phyloP scores from a whole-genome alignment of 2,888 invertebrate species.

The Euzetes globulus region DNA sequence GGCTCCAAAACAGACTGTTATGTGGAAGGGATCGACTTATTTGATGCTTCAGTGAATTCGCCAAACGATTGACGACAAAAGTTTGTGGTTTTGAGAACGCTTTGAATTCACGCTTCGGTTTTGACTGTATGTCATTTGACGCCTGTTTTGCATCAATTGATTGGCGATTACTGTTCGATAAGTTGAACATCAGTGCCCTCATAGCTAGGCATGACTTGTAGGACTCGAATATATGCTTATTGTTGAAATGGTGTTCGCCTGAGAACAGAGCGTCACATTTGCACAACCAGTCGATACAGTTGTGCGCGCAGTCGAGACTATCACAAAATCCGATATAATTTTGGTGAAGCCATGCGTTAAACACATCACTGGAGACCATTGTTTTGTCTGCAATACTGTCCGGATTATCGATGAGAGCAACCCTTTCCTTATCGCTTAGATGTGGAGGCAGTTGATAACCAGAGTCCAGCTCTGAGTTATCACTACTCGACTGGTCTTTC shows the following conservation, averaged over 20 bases:
- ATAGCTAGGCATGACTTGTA: conserved; percentile 14
- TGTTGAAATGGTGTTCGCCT: neutral
- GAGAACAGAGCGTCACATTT: conserved; percentile 3
- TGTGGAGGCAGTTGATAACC: neutral
- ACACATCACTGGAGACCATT: conserved; percentile 17
- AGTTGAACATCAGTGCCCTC: conserved; percentile 14
- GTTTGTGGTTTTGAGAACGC: conserved; percentile 2
- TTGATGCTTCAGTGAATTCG: neutral
- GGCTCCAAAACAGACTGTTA: neutral
- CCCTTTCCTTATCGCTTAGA: neutral
- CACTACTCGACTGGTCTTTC: neutral
- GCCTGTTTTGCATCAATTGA: neutral
- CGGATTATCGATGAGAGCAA: conserved; percentile 8
- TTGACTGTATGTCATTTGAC: neutral
- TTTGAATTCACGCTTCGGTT: conserved; percentile 12
- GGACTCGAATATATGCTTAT: neutral
- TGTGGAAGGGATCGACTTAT: neutral
- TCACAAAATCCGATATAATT: conserved; percentile 26
- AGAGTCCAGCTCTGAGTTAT: neutral
- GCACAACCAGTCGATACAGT: conserved; percentile 20
- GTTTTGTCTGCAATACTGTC: conserved; percentile 8
- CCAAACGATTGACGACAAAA: conserved; percentile 1
- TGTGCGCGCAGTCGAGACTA: neutral
- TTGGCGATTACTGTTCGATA: neutral
- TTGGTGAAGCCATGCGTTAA: conserved; percentile 24